Conservation (phyloP, 2,888 invertebrate species). For the Cylloceria caligata region DNA sequence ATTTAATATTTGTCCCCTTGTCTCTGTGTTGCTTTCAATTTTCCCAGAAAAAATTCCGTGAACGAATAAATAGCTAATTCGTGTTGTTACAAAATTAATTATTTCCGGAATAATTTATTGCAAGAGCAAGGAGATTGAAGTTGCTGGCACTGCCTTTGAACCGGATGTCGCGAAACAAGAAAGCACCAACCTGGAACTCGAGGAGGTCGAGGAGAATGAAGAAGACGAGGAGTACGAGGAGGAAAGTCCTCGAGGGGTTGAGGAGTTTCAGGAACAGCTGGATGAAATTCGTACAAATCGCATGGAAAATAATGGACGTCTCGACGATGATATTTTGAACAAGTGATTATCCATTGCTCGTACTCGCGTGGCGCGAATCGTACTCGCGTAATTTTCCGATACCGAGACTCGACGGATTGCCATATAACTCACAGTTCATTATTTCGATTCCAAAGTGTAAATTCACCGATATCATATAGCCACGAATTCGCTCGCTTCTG, state of each 20-base stretch:
- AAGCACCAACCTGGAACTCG: slow-evolving; percentile 70
- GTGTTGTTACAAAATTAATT: background rate
- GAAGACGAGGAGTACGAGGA: slow-evolving; percentile 76
- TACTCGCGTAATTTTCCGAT: background rate
- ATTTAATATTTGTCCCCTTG: background rate
- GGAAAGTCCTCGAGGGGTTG: slow-evolving; percentile 76
- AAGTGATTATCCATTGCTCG: slow-evolving; percentile 72
- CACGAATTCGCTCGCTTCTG: background rate
- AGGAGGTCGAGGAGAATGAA: slow-evolving; percentile 75
- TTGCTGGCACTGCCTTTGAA: slow-evolving; percentile 28
- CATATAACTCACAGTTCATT: slow-evolving; percentile 31
- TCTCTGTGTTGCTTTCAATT: background rate
- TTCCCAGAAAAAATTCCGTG: background rate
- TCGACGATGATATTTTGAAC: slow-evolving; percentile 84
- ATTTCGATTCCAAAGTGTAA: slow-evolving; percentile 14
- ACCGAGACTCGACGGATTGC: background rate
- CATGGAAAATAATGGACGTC: slow-evolving; percentile 81
- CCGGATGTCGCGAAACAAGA: slow-evolving; percentile 50
- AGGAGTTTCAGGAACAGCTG: slow-evolving; percentile 82
- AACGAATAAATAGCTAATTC: background rate
- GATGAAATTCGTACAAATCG: slow-evolving; percentile 83
- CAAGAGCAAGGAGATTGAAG: slow-evolving; percentile 71
- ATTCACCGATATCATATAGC: slow-evolving; percentile 31
- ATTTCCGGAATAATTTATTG: background rate
- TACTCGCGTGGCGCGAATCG: background rate